Evolutionary conservation across 2,888 invertebrate genomes (phyloP), one percentile per base, ranked within the genome.

Genomic region (Agriopis marginaria): DNA sequence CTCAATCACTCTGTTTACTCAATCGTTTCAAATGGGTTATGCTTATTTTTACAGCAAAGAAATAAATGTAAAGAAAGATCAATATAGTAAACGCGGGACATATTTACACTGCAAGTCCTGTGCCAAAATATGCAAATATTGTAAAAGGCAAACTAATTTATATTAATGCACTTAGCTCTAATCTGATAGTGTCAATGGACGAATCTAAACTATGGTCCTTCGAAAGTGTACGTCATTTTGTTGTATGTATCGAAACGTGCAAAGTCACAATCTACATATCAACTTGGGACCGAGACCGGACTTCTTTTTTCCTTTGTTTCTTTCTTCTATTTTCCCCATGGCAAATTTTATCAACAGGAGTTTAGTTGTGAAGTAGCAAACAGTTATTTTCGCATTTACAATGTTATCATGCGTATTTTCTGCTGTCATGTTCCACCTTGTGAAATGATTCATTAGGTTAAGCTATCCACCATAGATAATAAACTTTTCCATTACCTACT

Each of bases 101-200:
- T 80, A 78, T 77, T 72, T 76, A 81, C 66, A 74, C 51, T 66
- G 71, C 17, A 73, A 56, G 56, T 50, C 23, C 54, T 45, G 32
- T 32, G 5, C 17, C 17, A 23, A 32, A 32, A 32, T 32, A 32
- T 1, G 2, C 32, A 32, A 32, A 32, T 32, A 32, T 32, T 32
- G 32, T 32, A 32, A 32, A 32, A 32, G 32, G 32, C 32, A 32
- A 5, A 32, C 32, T 32, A 44, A 6, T 44, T 44, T 44, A 0
- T 44, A 44, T 8, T 44, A 10, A 8, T 44, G 10, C 42, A 10
- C 42, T 44, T 44, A 44, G 8, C 10, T 44, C 10, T 44, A 44
- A 44, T 44, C 11, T 12, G 45, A 12, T 32, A 32, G 3, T 32
- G 32, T 32, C 32, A 32, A 32, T 32, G 32, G 32, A 32, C 32